Base-by-base conservation (phyloP, 2,888 invertebrate species). In the Drosophila algonquin region DNA sequence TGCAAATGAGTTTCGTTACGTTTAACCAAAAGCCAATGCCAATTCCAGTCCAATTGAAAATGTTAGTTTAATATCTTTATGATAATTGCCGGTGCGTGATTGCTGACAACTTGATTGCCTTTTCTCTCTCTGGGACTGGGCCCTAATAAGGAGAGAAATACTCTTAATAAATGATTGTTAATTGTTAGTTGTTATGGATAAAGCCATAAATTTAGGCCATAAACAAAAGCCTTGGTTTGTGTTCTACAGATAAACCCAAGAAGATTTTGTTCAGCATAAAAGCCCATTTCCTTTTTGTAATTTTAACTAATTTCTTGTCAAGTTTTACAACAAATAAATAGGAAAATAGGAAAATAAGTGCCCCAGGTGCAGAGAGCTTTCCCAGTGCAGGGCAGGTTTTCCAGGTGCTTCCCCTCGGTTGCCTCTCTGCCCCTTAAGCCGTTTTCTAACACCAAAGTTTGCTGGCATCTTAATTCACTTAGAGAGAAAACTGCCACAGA, bases 391-490 rank as follows among this genome's bases (percentile, higher is more conserved):
- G 51, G 53, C 45, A 60, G 52, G 52, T 40, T 40, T 40, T 40
- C 2, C 40, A 40, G 40, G 40, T 40, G 40, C n/a, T 40, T n/a
- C 14, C 53, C 10, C 35, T 35, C 24, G 24, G 24, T 12, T 1
- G 5, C 12, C 12, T 52, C 69, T 52, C 57, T 58, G 76, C 76
- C 40, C 40, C 73, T 35, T 40, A n/a, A 80, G 87, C 52, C 60
- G 10, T 64, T 76, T 68, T 68, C 46, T 59, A 68, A 76, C 74
- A 75, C 79, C 84, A 70, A 81, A 79, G 81, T 67, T 73, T 56
- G 40, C 55, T 58, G 70, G 52, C 67, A 84, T 85, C 81, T 77
- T 77, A 73, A 71, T 64, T 72, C 63, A 52, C 73, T 70, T 63
- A 30, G 30, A 56, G 73, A 24, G 63, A 72, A 75, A 81, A 40